These are phyloP conservation scores for Steromphala cineraria DNA, from an alignment of 2,888 invertebrate species.

Conservation along the genomic window DNA sequence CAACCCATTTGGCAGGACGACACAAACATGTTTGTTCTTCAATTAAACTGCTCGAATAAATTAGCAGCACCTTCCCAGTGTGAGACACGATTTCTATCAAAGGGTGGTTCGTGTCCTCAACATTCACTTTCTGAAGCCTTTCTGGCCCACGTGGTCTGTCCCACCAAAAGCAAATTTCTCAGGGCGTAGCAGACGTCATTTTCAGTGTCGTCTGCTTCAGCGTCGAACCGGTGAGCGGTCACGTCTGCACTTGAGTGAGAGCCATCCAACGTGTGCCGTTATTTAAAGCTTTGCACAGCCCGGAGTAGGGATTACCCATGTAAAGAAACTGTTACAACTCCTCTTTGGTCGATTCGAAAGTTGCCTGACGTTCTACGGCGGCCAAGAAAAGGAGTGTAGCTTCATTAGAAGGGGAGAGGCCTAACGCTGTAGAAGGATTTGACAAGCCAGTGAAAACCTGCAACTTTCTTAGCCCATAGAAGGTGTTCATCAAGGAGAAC, in stretches of 20 bases:
- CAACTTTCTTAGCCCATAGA: background rate
- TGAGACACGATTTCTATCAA: slow-evolving; percentile 11
- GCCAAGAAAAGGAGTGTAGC: background rate
- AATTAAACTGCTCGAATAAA: background rate
- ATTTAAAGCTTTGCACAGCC: slow-evolving; percentile 17
- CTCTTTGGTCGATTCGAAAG: background rate
- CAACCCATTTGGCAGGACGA: too few species aligned
- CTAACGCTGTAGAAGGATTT: background rate
- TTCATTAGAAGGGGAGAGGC: background rate
- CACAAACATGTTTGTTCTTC: too few species aligned
- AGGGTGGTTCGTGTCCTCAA: background rate
- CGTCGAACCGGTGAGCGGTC: background rate
- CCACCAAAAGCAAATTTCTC: slow-evolving; percentile 20
- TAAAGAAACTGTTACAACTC: slow-evolving; percentile 15
- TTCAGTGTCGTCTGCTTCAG: slow-evolving; percentile 14
- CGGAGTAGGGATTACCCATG: background rate
- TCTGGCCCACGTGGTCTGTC: slow-evolving; percentile 14
- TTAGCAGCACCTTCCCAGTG: background rate
- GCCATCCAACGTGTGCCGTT: slow-evolving; percentile 16
- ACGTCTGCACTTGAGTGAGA: slow-evolving; percentile 18
- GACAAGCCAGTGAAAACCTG: background rate
- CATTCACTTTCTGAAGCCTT: slow-evolving; percentile 3
- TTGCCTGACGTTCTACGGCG: background rate
- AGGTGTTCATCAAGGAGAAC: background rate
- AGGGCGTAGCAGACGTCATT: slow-evolving; percentile 21